Percentiles rank a stretch among this genome's conserved stretches.
Conservation (phyloP, 30 jellyfish, hydroid and myxozoan genomes). For the Hydractinia symbiolongicarpus region DNA sequence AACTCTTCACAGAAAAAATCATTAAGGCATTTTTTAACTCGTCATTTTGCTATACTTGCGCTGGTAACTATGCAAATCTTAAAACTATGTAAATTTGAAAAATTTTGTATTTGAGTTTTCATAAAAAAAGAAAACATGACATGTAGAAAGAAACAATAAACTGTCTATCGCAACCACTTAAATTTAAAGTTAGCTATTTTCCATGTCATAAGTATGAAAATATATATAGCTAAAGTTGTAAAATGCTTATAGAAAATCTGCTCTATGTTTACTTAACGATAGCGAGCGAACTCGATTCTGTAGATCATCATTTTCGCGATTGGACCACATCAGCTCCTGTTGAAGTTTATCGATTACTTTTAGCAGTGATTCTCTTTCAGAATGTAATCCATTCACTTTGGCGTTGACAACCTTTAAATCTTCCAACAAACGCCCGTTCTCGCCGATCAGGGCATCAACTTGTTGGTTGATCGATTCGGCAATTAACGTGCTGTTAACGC, state of each 20-base stretch:
- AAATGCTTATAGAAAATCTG: not conserved
- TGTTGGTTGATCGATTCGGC: slow-evolving; percentile 41
- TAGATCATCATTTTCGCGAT: slow-evolving; percentile 72
- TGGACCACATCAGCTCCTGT: slow-evolving; percentile 92
- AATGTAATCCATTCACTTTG: slow-evolving; percentile 67
- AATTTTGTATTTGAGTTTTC: not conserved
- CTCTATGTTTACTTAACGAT: slow-evolving; percentile 1
- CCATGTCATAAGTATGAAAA: not conserved
- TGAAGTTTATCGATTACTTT: slow-evolving; percentile 89
- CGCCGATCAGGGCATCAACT: slow-evolving; percentile 36
- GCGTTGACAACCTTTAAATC: slow-evolving; percentile 81
- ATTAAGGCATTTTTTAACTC: no score
- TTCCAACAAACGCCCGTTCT: slow-evolving; percentile 50
- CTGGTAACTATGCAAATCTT: no score
- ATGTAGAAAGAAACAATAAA: not conserved
- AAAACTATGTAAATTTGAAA: no score
- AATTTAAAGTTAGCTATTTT: not conserved
- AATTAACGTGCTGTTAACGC: slow-evolving; percentile 31
- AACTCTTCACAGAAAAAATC: no score
- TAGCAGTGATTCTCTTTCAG: slow-evolving; percentile 76
- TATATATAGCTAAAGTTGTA: not conserved
- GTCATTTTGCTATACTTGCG: no score
- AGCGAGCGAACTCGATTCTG: slow-evolving; percentile 41
- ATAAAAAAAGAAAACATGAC: not conserved
- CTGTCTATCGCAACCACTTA: not conserved